phyloP scores from a whole-genome alignment of 2,113 vertebrate genomes.

The Coturnix japonica region DNA sequence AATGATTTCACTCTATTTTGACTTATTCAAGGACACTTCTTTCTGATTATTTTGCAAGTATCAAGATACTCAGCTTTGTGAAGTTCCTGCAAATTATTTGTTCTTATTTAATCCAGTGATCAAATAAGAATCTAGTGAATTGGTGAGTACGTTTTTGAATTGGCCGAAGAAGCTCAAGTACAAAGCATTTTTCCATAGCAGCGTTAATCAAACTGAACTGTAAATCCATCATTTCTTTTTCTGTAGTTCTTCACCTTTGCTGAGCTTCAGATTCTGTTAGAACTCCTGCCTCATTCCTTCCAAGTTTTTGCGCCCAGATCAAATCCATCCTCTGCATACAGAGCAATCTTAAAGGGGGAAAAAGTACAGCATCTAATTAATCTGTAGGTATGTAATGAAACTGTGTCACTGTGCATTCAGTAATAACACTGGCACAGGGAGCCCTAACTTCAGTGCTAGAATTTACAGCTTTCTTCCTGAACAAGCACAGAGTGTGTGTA shows the following conservation, averaged over 20 bases:
- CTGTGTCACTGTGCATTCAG: not conserved
- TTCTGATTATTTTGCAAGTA: not conserved
- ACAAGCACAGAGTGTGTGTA: not conserved
- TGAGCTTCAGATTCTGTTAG: not conserved
- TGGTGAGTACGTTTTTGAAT: not conserved
- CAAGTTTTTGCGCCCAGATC: not conserved
- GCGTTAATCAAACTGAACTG: not conserved
- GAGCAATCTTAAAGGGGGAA: not conserved
- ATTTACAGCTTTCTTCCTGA: not conserved
- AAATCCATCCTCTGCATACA: not conserved
- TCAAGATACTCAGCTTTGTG: not conserved
- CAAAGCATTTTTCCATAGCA: not conserved
- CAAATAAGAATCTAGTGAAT: not conserved
- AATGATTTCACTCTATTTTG: not conserved
- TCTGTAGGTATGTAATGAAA: not conserved
- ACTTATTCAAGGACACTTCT: not conserved
- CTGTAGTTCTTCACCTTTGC: not conserved
- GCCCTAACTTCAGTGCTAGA: not conserved
- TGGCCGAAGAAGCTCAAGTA: not conserved
- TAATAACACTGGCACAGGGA: fast-evolving
- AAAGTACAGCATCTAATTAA: not conserved
- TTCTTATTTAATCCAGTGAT: not conserved
- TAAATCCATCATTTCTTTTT: not conserved
- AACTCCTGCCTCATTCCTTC: not conserved
- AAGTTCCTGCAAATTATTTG: not conserved